phyloP scores from a whole-genome alignment of 30 jellyfish, hydroid and myxozoan genomes.

The Hydractinia echinata region DNA sequence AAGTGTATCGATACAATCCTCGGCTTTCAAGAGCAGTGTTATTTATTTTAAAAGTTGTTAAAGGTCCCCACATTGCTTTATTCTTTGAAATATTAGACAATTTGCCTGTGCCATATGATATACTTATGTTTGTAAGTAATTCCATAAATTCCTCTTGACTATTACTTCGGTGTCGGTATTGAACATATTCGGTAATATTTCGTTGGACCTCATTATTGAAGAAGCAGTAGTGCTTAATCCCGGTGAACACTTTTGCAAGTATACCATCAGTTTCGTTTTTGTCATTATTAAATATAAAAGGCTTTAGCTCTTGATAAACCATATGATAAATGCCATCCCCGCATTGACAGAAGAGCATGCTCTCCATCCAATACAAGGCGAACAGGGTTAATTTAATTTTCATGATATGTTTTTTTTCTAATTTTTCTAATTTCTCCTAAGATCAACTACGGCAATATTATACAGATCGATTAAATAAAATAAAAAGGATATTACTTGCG shows the following conservation, averaged over 20 bases:
- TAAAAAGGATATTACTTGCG: too few species aligned
- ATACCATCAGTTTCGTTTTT: not conserved
- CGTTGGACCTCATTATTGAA: too few species aligned
- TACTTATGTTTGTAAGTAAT: not conserved
- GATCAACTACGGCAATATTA: too few species aligned
- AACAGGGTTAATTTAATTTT: too few species aligned
- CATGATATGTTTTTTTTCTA: too few species aligned
- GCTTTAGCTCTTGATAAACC: not conserved
- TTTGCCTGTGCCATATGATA: not conserved
- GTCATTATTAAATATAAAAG: not conserved
- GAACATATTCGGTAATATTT: too few species aligned
- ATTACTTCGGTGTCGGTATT: too few species aligned
- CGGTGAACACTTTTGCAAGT: not conserved
- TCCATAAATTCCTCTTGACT: not conserved
- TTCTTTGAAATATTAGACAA: not conserved
- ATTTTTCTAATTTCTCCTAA: too few species aligned
- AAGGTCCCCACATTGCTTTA: slow-evolving; percentile 3
- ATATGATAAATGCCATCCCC: not conserved
- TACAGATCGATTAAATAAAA: too few species aligned
- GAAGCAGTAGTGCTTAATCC: not conserved
- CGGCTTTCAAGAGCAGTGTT: not conserved
- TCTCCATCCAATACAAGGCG: too few species aligned
- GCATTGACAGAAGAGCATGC: too few species aligned
- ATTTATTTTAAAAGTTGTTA: not conserved
- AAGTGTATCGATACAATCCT: not conserved